phyloP scores from a whole-genome alignment of 2,888 invertebrate genomes.

The Psylliodes chrysocephalus region DNA sequence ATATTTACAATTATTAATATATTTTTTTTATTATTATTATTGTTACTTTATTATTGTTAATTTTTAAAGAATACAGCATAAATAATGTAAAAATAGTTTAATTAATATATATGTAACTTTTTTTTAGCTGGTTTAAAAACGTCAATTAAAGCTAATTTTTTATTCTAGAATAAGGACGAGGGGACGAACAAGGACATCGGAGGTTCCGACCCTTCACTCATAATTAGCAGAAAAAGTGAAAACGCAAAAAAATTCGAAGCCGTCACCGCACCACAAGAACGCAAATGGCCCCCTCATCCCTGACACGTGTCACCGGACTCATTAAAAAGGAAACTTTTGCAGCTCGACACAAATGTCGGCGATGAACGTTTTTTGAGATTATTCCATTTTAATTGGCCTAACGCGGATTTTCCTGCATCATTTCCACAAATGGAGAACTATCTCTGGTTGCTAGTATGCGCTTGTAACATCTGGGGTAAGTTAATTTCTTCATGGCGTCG shows the following conservation, averaged over 20 bases:
- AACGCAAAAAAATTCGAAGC: not conserved
- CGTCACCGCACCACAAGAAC: not conserved
- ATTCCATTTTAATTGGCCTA: constrained; percentile 19
- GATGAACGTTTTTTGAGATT: constrained; percentile 20
- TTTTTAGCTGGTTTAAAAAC: not conserved
- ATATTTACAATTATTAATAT: no score
- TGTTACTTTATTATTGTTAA: no score
- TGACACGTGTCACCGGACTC: constrained; percentile 21
- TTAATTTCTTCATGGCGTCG: not conserved
- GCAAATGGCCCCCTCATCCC: constrained; percentile 6
- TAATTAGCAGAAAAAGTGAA: not conserved
- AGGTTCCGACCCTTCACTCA: not conserved
- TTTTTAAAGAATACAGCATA: no score
- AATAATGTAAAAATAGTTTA: no score
- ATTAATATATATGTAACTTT: no score
- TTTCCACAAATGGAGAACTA: constrained; percentile 21
- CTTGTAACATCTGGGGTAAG: constrained; percentile 27
- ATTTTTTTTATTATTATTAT: no score
- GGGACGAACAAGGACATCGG: not conserved
- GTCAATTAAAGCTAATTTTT: not conserved
- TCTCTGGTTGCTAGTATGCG: constrained; percentile 17
- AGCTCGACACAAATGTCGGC: constrained; percentile 8
- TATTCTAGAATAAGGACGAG: not conserved
- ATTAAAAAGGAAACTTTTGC: constrained; percentile 18
- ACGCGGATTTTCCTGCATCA: not conserved